phyloP scores from a whole-genome alignment of 2,797 vertebrate species.

The Eulemur rubriventer region DNA sequence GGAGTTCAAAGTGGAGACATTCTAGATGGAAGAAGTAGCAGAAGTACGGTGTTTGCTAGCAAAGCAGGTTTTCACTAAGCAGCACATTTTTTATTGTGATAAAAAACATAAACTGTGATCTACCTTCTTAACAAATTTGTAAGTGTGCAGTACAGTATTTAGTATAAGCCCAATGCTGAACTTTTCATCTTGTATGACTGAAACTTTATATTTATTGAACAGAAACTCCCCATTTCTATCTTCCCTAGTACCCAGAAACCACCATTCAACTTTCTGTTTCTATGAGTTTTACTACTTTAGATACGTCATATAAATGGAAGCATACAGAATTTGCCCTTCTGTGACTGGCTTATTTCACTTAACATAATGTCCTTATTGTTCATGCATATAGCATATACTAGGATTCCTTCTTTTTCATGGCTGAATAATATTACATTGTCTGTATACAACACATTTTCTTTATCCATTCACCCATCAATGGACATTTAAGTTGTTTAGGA shows the following conservation, averaged over 20 bases:
- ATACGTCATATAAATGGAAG: not conserved
- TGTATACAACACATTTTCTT: not conserved
- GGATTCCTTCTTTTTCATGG: not conserved
- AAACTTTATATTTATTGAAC: not conserved
- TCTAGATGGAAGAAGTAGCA: not conserved
- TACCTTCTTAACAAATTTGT: not conserved
- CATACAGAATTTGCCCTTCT: not conserved
- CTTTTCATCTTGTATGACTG: not conserved
- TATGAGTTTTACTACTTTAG: not conserved
- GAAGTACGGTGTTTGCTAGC: not conserved
- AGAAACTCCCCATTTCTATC: not conserved
- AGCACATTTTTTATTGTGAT: not conserved
- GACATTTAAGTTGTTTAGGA: not conserved
- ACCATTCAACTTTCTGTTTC: not conserved
- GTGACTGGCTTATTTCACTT: not conserved
- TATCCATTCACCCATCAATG: not conserved
- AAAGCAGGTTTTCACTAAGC: not conserved
- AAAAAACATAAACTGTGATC: not conserved
- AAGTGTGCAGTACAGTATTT: not conserved
- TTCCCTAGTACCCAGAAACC: accelerated
- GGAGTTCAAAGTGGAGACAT: not conserved
- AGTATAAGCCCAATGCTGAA: not conserved
- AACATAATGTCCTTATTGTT: not conserved
- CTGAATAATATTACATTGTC: not conserved
- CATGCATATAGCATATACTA: not conserved